These are phyloP conservation scores for Micromys minutus DNA, from an alignment of 2,113 vertebrate genomes.

Conservation along the genomic window DNA sequence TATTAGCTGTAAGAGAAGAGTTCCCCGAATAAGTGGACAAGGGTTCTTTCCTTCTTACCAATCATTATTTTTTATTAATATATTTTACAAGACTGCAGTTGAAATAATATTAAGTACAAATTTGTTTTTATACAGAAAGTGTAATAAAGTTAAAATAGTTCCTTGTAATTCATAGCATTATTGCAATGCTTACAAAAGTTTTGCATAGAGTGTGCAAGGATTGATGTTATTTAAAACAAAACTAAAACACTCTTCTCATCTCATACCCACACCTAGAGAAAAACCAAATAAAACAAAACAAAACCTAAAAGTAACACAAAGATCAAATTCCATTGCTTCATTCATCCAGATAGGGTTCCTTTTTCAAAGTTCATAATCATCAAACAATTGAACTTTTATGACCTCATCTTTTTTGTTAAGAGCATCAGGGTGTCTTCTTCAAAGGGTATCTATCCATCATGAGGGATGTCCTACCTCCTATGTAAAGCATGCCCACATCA, in stretches of 20 bases:
- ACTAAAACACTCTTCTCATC: slow-evolving; percentile 81
- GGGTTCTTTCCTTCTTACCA: slow-evolving; percentile 85
- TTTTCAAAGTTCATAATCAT: slow-evolving; percentile 49
- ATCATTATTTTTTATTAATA: slow-evolving; percentile 95
- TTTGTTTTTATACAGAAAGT: slow-evolving; percentile 92
- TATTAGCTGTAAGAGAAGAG: slow-evolving; percentile 1
- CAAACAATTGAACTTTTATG: not conserved
- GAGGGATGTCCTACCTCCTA: not conserved
- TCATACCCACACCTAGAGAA: slow-evolving; percentile 66
- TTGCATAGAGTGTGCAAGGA: slow-evolving; percentile 96
- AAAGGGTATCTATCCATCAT: not conserved
- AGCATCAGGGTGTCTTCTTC: slow-evolving; percentile 18
- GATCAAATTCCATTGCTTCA: slow-evolving; percentile 60
- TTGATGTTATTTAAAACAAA: slow-evolving; percentile 88
- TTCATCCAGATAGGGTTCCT: slow-evolving; percentile 74
- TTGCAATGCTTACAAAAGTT: slow-evolving; percentile 93
- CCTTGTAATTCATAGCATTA: slow-evolving; percentile 92
- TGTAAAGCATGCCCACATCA: not conserved
- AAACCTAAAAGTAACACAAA: slow-evolving; percentile 72
- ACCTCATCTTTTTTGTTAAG: slow-evolving; percentile 2
- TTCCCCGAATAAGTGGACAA: slow-evolving; percentile 76
- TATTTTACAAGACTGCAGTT: slow-evolving; percentile 93
- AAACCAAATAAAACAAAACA: slow-evolving; percentile 77
- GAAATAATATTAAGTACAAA: slow-evolving; percentile 97
- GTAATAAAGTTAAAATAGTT: slow-evolving; percentile 95